phyloP scores from a whole-genome alignment of 2,888 invertebrate species.

The Conistra vaccinii region DNA sequence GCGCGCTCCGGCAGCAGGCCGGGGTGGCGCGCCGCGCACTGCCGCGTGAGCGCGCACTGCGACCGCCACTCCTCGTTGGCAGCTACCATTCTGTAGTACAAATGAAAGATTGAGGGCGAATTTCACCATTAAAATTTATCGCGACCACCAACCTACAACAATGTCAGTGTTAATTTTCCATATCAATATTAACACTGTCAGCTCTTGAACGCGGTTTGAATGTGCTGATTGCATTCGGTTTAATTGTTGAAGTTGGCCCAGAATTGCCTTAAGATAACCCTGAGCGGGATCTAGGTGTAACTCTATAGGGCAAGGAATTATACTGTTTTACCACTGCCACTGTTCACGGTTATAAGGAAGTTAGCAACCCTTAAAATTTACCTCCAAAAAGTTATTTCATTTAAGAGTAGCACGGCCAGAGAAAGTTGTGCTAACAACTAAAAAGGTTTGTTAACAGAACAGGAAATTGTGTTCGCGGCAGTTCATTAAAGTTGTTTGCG shows the following conservation, averaged over 20 bases:
- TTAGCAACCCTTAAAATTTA: neutral
- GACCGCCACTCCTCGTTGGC: constrained; percentile 70
- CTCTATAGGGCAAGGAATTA: neutral
- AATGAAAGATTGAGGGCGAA: neutral
- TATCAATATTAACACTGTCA: neutral
- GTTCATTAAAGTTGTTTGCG: constrained; percentile 37
- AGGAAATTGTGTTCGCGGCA: constrained; percentile 25
- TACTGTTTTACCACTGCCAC: neutral
- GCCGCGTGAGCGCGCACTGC: constrained; percentile 65
- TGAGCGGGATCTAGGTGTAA: neutral
- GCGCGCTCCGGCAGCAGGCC: constrained; percentile 67
- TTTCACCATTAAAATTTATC: neutral
- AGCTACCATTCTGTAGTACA: constrained; percentile 68
- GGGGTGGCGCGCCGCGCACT: constrained; percentile 72
- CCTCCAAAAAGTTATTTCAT: constrained; percentile 18
- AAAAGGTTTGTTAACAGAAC: constrained; percentile 20
- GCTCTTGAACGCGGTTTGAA: neutral
- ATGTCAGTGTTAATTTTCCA: neutral
- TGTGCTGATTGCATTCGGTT: neutral
- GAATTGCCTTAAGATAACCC: neutral
- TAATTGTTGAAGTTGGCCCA: neutral
- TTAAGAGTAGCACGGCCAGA: neutral
- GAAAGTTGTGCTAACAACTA: constrained; percentile 9
- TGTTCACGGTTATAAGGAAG: neutral
- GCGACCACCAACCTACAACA: neutral